A percentile compares a stretch with the other conserved stretches of the same genome.
phyloP scores from a whole-genome alignment of 1,140 invertebrate species.

The Archegozetes longisetosus region DNA sequence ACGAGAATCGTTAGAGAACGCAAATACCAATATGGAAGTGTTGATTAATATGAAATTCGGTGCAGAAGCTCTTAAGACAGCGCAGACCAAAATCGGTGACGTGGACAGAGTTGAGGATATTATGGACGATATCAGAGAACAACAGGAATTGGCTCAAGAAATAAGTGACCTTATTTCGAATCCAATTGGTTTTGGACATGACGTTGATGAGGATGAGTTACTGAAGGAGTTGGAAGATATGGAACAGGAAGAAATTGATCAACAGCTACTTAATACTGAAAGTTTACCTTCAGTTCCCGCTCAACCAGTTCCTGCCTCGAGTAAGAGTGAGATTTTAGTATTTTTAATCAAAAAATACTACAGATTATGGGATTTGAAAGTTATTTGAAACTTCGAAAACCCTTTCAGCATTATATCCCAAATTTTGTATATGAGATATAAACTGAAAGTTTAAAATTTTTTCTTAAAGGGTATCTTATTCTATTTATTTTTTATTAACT shows the following conservation, averaged over 20 bases:
- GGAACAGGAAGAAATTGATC: constrained; percentile 45
- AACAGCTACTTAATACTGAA: constrained; percentile 37
- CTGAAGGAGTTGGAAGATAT: constrained; percentile 37
- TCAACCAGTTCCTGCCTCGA: constrained; percentile 18
- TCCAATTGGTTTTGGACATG: constrained; percentile 62
- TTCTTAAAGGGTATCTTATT: no score
- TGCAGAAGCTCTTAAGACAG: constrained; percentile 84
- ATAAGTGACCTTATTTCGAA: constrained; percentile 97
- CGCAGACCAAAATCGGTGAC: constrained; percentile 87
- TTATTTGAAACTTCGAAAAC: no score
- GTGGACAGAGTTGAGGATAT: constrained; percentile 95
- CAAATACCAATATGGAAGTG: constrained; percentile 96
- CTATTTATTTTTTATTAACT: no score
- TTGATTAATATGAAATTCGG: constrained; percentile 89
- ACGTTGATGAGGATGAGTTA: constrained; percentile 62
- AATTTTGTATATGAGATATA: no score
- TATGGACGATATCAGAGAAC: constrained; percentile 99
- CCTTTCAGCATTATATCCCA: no score
- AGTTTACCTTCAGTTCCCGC: constrained; percentile 25
- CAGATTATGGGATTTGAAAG: constrained; percentile 26
- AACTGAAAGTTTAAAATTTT: no score
- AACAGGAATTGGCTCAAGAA: constrained; percentile 94
- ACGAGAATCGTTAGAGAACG: constrained; percentile 88
- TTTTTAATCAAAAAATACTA: constrained; percentile 8
- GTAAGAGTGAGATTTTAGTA: constrained; percentile 18